A percentile compares a stretch with the other conserved stretches of the same genome.
Evolutionary conservation across 1,140 invertebrate genomes (phyloP).

Genomic region (Apis florea): DNA sequence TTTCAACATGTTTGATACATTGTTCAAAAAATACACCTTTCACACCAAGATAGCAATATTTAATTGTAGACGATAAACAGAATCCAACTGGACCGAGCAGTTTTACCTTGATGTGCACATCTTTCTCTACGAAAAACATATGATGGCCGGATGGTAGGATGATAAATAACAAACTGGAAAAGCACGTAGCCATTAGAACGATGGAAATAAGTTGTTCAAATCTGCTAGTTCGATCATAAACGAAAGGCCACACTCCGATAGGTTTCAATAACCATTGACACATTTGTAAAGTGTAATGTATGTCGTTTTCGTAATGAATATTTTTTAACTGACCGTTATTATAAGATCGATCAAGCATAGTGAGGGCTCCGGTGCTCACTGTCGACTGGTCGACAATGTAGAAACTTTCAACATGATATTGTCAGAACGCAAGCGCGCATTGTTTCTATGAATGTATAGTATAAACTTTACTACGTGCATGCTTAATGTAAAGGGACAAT

Average conservation of each 20-base stretch:
- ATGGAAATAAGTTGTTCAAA: slow-evolving; percentile 1
- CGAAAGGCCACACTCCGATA: slow-evolving; percentile 61
- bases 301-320: slow-evolving; percentile 29
- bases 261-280: slow-evolving; percentile 59
- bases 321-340: background rate
- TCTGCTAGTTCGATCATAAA: background rate
- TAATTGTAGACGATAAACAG: slow-evolving; percentile 50
- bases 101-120: slow-evolving; percentile 9
- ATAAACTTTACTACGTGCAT: background rate
- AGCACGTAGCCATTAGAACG: background rate
- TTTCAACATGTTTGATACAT: slow-evolving; percentile 55
- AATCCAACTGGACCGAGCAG: slow-evolving; percentile 59
- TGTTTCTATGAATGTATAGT: background rate
- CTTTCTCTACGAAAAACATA: slow-evolving; percentile 21
- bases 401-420: background rate
- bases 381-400: background rate
- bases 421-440: slow-evolving; percentile 27
- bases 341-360: background rate
- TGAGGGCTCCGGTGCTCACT: background rate
- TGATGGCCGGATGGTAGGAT: slow-evolving; percentile 38
- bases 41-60: slow-evolving; percentile 47
- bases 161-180: slow-evolving; percentile 40
- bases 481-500: background rate
- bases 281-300: slow-evolving; percentile 52
- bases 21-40: slow-evolving; percentile 6